Evolutionary conservation across 2,113 vertebrate genomes (phyloP).

Genomic region (Lathamus discolor): DNA sequence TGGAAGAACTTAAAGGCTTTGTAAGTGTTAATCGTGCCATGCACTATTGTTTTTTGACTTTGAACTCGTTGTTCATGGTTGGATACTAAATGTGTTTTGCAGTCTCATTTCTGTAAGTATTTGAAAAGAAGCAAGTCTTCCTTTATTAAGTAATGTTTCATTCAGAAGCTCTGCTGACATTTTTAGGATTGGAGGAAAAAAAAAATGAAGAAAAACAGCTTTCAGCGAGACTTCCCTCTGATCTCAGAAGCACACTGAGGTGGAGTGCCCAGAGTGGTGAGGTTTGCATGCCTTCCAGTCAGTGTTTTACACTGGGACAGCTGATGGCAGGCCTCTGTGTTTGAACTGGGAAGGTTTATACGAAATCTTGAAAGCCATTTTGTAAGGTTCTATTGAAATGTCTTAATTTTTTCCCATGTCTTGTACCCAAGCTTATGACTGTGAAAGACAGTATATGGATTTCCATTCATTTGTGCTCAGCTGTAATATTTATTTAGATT

Average conservation of each 20-base stretch:
- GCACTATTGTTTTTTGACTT: background rate
- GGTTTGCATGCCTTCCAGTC: background rate
- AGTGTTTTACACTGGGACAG: background rate
- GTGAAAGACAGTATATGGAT: background rate
- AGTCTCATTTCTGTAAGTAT: background rate
- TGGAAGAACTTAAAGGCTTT: background rate
- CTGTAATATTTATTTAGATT: background rate
- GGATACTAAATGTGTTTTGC: background rate
- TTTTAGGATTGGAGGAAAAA: background rate
- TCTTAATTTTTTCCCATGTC: background rate
- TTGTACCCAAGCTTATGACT: background rate
- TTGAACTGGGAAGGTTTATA: background rate
- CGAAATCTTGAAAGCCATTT: background rate
- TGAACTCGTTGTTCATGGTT: background rate
- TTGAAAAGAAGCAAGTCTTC: background rate
- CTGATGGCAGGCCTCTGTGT: background rate
- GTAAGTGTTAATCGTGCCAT: rapidly evolving
- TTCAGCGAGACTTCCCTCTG: background rate
- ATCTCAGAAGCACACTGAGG: background rate
- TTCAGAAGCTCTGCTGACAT: background rate
- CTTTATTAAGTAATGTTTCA: background rate
- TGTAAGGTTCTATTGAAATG: background rate
- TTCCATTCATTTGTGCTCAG: background rate
- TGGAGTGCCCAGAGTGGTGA: rapidly evolving
- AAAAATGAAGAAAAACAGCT: background rate